A percentile compares a stretch with the other conserved stretches of the same genome.
Conservation (phyloP, 2,797 vertebrate species). For the Neosilurus mollespiculum region DNA sequence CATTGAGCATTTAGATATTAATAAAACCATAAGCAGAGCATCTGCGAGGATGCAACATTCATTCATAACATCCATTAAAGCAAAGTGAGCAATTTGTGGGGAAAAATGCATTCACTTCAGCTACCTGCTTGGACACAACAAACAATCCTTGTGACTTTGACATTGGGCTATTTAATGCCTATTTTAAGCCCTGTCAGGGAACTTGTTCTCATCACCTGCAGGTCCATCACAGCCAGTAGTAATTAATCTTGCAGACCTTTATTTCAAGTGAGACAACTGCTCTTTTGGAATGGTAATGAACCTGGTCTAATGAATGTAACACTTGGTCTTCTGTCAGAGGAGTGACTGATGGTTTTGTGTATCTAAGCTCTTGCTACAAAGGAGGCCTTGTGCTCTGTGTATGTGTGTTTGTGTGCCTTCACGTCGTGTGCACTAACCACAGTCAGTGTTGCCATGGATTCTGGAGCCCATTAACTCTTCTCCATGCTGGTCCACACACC, state of each 20-base stretch:
- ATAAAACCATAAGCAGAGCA: not conserved
- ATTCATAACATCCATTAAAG: not conserved
- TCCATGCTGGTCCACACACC: conserved; percentile 93
- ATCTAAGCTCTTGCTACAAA: conserved; percentile 66
- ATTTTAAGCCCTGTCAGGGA: conserved; percentile 70
- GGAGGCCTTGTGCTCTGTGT: conserved; percentile 60
- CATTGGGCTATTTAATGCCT: conserved; percentile 68
- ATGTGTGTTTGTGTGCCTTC: conserved; percentile 42
- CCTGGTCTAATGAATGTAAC: conserved; percentile 73
- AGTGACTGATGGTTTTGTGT: conserved; percentile 67
- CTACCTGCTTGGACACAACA: conserved; percentile 43
- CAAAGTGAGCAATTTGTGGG: conserved; percentile 23
- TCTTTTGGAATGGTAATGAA: conserved; percentile 80
- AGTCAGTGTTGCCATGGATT: conserved; percentile 86
- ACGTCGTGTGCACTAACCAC: conserved; percentile 76
- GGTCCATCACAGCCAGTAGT: conserved; percentile 68
- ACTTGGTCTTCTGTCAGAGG: conserved; percentile 66
- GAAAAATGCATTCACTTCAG: conserved; percentile 17
- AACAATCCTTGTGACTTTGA: conserved; percentile 64
- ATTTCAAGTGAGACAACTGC: conserved; percentile 70
- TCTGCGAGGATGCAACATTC: not conserved
- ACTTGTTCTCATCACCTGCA: conserved; percentile 71
- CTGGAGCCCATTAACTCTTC: conserved; percentile 86
- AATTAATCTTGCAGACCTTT: conserved; percentile 74
- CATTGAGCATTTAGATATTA: not conserved